phyloP scores from a whole-genome alignment of 2,888 invertebrate species.

The Meiosimyza platycephala region DNA sequence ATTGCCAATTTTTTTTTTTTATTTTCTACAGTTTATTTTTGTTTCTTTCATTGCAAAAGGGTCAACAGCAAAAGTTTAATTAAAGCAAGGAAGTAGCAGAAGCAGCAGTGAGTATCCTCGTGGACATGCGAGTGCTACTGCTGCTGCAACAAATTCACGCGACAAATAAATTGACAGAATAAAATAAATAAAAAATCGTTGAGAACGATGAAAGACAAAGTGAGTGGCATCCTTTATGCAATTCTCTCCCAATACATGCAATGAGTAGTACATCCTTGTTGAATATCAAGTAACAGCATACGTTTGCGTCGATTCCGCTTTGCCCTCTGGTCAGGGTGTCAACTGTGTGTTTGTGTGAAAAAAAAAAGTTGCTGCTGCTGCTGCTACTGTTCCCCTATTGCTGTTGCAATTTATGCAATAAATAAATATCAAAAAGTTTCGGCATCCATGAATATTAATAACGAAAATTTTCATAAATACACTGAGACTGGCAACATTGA shows the following conservation, averaged over 20 bases:
- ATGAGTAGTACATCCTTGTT: too few relatives aligned
- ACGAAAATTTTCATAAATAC: slow-evolving; percentile 49
- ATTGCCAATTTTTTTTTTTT: slow-evolving; percentile 17
- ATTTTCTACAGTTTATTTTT: too few relatives aligned
- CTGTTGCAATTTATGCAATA: slow-evolving; percentile 46
- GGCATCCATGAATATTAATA: slow-evolving; percentile 59
- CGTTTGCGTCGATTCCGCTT: neutral
- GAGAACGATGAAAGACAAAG: slow-evolving; percentile 10
- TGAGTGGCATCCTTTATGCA: slow-evolving; percentile 28
- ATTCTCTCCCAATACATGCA: slow-evolving; percentile 4
- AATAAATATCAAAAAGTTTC: slow-evolving; percentile 58
- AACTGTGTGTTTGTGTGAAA: neutral
- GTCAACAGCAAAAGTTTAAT: slow-evolving; percentile 22
- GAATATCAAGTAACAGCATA: neutral
- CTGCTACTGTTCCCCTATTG: neutral
- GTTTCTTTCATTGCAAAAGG: neutral
- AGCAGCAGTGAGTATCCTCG: neutral
- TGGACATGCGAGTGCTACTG: neutral
- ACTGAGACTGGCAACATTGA: slow-evolving; percentile 6
- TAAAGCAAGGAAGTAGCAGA: slow-evolving; percentile 3
- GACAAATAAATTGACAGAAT: neutral
- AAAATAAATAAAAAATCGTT: neutral
- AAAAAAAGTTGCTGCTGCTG: neutral
- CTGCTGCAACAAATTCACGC: neutral
- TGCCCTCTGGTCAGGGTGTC: neutral